A percentile compares a stretch with the other conserved stretches of the same genome.
Conservation (phyloP, 2,113 vertebrate species). For the Psilopsiagon aymara region DNA sequence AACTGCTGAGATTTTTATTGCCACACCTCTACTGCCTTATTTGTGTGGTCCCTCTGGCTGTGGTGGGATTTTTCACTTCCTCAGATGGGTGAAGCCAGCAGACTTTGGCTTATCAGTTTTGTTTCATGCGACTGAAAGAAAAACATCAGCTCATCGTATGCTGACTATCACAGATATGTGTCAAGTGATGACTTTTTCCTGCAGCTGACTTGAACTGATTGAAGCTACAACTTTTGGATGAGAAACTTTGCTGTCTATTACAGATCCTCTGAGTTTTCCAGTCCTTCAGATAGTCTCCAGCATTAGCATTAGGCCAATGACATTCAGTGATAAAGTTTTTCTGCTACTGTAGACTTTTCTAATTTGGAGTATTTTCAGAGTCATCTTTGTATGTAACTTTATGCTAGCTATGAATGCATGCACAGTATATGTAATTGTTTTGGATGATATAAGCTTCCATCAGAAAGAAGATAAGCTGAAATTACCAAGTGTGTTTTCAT, state of each 20-base stretch:
- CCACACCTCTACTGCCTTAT: background rate
- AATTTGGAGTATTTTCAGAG: constrained; percentile 13
- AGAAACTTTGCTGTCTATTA: background rate
- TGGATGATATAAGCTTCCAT: constrained; percentile 20
- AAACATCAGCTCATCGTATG: background rate
- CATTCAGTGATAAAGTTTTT: constrained; percentile 5
- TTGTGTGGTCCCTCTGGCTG: background rate
- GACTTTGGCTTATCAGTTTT: background rate
- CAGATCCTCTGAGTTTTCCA: background rate
- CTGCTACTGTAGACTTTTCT: constrained; percentile 9
- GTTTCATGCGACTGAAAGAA: background rate
- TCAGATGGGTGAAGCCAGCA: background rate
- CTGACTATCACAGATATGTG: background rate
- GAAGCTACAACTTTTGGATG: constrained; percentile 1
- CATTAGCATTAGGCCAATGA: background rate
- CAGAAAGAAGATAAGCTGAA: constrained; percentile 44
- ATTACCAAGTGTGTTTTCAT: constrained; percentile 41
- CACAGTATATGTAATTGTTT: constrained; percentile 12
- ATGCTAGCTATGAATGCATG: background rate
- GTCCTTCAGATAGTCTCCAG: background rate
- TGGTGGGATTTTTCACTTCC: background rate
- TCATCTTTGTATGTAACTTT: background rate
- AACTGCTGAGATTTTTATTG: fast-evolving
- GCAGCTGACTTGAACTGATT: background rate
- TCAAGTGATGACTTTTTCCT: background rate